phyloP scores from a whole-genome alignment of 2,888 invertebrate species.

The Cephonodes hylas region DNA sequence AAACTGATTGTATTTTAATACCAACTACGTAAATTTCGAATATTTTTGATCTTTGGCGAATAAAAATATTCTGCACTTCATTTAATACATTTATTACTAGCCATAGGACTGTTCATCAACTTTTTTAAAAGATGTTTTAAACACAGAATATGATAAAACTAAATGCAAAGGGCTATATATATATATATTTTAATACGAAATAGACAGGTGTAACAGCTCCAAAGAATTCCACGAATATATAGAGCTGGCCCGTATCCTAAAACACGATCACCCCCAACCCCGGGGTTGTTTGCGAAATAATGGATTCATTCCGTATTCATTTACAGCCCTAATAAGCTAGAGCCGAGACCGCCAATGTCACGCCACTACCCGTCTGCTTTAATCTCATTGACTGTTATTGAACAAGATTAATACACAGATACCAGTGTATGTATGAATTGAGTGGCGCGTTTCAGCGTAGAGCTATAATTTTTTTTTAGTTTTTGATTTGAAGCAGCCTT shows the following conservation, averaged over 20 bases:
- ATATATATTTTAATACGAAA: neutral
- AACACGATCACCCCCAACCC: slow-evolving; percentile 61
- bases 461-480: too few relatives aligned
- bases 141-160: too few relatives aligned
- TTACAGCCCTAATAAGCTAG: slow-evolving; percentile 78
- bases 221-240: slow-evolving; percentile 32
- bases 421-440: slow-evolving; percentile 8
- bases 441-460: neutral
- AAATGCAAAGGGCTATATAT: too few relatives aligned
- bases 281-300: slow-evolving; percentile 75
- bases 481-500: too few relatives aligned
- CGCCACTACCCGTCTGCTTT: slow-evolving; percentile 62
- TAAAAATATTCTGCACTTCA: too few relatives aligned
- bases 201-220: slow-evolving; percentile 41
- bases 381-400: slow-evolving; percentile 43
- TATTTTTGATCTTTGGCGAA: too few relatives aligned
- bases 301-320: slow-evolving; percentile 81
- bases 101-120: too few relatives aligned
- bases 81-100: too few relatives aligned
- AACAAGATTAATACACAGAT: slow-evolving; percentile 17
- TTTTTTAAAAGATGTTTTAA: too few relatives aligned
- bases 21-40: too few relatives aligned
- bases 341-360: slow-evolving; percentile 61
- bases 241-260: slow-evolving; percentile 49
- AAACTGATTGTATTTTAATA: too few relatives aligned